Evolutionary conservation across 2,888 invertebrate genomes (phyloP), one percentile per base, ranked within the genome.

Genomic region (Orthosia gracilis): DNA sequence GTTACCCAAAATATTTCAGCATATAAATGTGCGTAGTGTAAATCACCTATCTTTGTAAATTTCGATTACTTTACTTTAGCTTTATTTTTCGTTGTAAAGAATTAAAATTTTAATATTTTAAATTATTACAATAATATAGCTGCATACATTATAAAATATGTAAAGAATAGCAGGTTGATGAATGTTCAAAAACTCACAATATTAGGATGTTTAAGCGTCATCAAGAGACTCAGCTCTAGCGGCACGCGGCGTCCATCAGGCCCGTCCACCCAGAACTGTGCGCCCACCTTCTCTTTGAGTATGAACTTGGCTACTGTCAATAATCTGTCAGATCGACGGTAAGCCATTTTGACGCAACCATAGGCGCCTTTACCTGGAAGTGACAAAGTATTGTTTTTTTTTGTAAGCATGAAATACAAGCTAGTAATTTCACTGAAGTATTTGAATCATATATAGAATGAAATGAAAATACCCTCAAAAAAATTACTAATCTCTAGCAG

Each of bases 261-360:
- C 11, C 96, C 97, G 87, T 96, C 96, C 65, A 97, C 96, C 97
- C 97, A 97, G 87, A 97, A 97, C 86, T 97, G 97, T 5, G 97
- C 96, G 80, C 97, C 97, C n/a, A 98, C 97, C 87, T 97, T 97
- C 84, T 97, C 97, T 87, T 97, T 97, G 68, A 97, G 92, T 69
- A 98, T 97, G 86, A 98, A 98, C 94, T 98, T 98, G 55, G 98
- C 97, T 3, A 98, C 97, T 1, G 97, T 97, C 85, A 97, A 93
- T 62, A 97, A 89, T 0, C 97, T 94, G 90, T 97, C 97, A 0
- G 96, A 94, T 54, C 97, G 97, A 1, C 97, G 94, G 88, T 97
- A 97, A 18, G 97, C 97, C 96, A 98, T 96, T 85, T 97, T 97
- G 0, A 98, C 98, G 89, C 97, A 98, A 0, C 98, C 98, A 92